These are phyloP conservation scores for Ennomos erosarius DNA, from an alignment of 2,888 invertebrate species.

Conservation along the genomic window DNA sequence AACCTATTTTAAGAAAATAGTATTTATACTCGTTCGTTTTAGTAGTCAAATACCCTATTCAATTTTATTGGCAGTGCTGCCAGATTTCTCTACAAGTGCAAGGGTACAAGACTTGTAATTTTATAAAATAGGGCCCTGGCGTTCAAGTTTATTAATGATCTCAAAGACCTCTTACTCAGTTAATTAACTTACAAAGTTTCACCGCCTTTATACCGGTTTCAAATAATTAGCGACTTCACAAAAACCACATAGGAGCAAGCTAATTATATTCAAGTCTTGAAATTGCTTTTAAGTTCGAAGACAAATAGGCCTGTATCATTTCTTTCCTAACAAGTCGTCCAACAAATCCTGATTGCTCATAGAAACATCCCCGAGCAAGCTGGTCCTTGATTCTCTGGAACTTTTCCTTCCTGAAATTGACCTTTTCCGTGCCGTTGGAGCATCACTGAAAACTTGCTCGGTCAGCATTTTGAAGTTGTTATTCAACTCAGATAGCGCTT, in stretches of 20 bases:
- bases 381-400: constrained; percentile 56
- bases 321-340: constrained; percentile 74
- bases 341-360: constrained; percentile 76
- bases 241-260: constrained; percentile 11
- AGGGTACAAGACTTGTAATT: too few species aligned
- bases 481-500: constrained; percentile 68
- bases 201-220: constrained; percentile 28
- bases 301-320: constrained; percentile 62
- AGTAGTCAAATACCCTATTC: too few species aligned
- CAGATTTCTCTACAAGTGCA: too few species aligned
- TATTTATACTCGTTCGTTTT: too few species aligned
- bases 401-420: constrained; percentile 62
- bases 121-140: neutral
- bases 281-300: constrained; percentile 12
- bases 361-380: constrained; percentile 66
- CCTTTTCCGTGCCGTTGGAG: constrained; percentile 59
- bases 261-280: constrained; percentile 18
- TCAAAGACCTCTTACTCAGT: constrained; percentile 16
- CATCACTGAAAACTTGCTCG: constrained; percentile 64
- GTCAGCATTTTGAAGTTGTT: constrained; percentile 75
- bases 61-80: too few species aligned
- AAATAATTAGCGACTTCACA: constrained; percentile 28
- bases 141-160: constrained; percentile 14
- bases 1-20: too few species aligned
- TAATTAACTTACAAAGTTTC: constrained; percentile 30